phyloP scores from a whole-genome alignment of 1,140 invertebrate species.

The Zeugodacus cucurbitae region DNA sequence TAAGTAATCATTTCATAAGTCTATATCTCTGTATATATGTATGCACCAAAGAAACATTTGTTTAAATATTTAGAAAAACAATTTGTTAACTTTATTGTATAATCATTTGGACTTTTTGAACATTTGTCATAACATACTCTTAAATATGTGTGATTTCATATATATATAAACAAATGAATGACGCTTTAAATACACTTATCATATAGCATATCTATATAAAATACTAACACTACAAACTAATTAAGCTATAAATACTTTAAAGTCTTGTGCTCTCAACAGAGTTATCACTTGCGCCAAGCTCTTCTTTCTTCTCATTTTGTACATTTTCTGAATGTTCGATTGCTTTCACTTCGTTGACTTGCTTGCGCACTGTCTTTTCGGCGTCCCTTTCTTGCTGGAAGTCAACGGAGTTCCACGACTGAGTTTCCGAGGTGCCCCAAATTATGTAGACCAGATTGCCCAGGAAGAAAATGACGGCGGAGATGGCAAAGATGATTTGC shows the following conservation, averaged over 20 bases:
- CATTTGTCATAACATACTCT: too few species aligned
- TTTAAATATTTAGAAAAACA: too few species aligned
- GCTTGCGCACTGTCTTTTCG: not conserved
- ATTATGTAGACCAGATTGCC: slow-evolving; percentile 77
- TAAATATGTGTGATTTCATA: too few species aligned
- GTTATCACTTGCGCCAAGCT: not conserved
- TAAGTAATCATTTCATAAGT: too few species aligned
- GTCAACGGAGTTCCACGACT: slow-evolving; percentile 79
- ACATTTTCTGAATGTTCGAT: not conserved
- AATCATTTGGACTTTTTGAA: too few species aligned
- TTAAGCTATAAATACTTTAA: not conserved
- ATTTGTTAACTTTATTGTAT: too few species aligned
- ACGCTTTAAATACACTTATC: too few species aligned
- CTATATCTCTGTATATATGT: too few species aligned
- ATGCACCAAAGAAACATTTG: too few species aligned
- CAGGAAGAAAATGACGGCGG: slow-evolving; percentile 75
- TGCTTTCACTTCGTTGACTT: not conserved
- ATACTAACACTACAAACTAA: not conserved
- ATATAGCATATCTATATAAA: not conserved
- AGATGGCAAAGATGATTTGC: slow-evolving; percentile 81
- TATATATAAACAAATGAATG: too few species aligned
- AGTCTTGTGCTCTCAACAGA: slow-evolving; percentile 26
- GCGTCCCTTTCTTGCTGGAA: slow-evolving; percentile 50
- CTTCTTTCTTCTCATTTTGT: not conserved
- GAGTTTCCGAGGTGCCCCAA: slow-evolving; percentile 72